Base-by-base conservation (phyloP, 2,888 invertebrate genomes). In the Aelia acuminata region DNA sequence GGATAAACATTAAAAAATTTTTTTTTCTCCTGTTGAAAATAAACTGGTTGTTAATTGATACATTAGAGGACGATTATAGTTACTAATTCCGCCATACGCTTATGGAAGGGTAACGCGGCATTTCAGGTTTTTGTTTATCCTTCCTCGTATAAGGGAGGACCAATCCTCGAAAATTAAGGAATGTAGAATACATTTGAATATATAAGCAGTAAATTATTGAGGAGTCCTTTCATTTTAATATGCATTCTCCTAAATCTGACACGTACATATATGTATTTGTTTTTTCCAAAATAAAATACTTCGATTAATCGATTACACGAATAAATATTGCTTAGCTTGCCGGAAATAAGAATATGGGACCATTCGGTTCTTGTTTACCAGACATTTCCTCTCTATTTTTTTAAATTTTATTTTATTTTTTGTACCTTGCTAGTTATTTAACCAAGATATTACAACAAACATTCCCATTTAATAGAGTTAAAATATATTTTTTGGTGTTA, bases 171-270 rank as follows among this genome's bases (percentile, higher is more conserved):
- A 70, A 35, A 70, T 70, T 35, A 70, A 70, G 63, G 63, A 70
- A 70, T 70, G 63, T 70, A 70, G 63, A 70, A 70, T 70, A 35
- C 35, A 70, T 70, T 70, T 70, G 63, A 70, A 70, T 70, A 70
- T 35, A 70, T 35, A 70, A 70, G 31, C 63, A 70, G 63, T 70
- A 70, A 70, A 70, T 70, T 70, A 70, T 70, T 70, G 31, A 70
- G 35, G 31, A 70, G 35, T 31, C 5, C 20, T 70, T 70, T 70
- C 18, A n/a, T 70, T 3, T 26, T 1, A 70, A 70, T 20, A 4
- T 35, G 63, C 8, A 35, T 18, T 70, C 63, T 70, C 35, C 63
- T 35, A 35, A 70, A 70, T 70, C 31, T 18, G n/a, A n/a, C n/a
- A n/a, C n/a, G n/a, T n/a, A n/a, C n/a, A n/a, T n/a, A n/a, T 35